Evolutionary conservation across 2,797 vertebrate genomes (phyloP).

Genomic region (Neosalanx taihuensis): DNA sequence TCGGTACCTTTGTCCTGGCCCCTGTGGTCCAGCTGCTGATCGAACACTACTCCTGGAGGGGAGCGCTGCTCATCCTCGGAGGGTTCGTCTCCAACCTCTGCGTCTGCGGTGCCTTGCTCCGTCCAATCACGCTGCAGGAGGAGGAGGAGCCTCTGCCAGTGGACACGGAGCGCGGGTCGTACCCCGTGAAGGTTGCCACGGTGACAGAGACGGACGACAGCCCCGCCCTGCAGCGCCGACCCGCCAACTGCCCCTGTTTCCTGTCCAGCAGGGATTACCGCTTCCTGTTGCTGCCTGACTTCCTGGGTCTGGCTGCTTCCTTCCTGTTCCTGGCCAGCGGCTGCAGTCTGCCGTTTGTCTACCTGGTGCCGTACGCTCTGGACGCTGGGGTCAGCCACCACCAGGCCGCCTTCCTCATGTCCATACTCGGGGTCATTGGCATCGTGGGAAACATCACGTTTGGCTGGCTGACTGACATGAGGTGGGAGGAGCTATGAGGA

Average conservation of each 20-base stretch:
- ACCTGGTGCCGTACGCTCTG: constrained; percentile 90
- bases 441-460: constrained; percentile 95
- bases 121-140: constrained; percentile 74
- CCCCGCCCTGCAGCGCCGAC: neutral
- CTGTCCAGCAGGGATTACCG: constrained; percentile 79
- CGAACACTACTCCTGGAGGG: constrained; percentile 89
- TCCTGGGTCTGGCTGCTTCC: constrained; percentile 81
- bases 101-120: constrained; percentile 89
- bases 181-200: constrained; percentile 38
- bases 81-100: constrained; percentile 91
- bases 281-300: constrained; percentile 85
- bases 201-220: neutral
- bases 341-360: constrained; percentile 93
- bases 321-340: constrained; percentile 90
- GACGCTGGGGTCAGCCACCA: constrained; percentile 80
- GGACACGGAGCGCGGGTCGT: constrained; percentile 51
- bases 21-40: constrained; percentile 90
- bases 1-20: constrained; percentile 90
- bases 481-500: constrained; percentile 60
- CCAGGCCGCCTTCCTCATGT: constrained; percentile 92
- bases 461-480: constrained; percentile 91
- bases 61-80: constrained; percentile 89
- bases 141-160: constrained; percentile 61
- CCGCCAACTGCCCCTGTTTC: constrained; percentile 59
- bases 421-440: constrained; percentile 85